These are phyloP conservation scores for Hyposoter didymator DNA, from an alignment of 2,888 invertebrate species.

Conservation along the genomic window DNA sequence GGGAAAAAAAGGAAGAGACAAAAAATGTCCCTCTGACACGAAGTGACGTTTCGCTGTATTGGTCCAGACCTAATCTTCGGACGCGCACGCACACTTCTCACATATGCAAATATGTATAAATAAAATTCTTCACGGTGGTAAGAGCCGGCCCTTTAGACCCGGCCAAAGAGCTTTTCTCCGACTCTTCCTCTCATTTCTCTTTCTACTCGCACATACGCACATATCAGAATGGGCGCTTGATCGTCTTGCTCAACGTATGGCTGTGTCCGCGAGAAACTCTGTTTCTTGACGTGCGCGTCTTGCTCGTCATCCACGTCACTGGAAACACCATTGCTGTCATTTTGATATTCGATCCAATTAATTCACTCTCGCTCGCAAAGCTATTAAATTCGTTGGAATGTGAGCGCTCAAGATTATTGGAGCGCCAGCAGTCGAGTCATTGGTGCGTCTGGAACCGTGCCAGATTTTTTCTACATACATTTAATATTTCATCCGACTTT, in stretches of 20 bases:
- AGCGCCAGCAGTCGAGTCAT: conserved; percentile 4
- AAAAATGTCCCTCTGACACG: conserved; percentile 47
- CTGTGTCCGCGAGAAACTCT: conserved; percentile 20
- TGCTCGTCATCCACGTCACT: conserved; percentile 26
- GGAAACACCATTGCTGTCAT: conserved; percentile 48
- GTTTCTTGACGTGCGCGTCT: conserved; percentile 34
- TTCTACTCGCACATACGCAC: neutral
- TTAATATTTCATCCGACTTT: neutral
- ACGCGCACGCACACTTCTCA: conserved; percentile 30
- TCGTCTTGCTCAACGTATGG: neutral
- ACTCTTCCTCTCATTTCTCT: conserved; percentile 8
- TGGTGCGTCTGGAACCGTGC: conserved; percentile 25
- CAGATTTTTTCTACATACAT: neutral
- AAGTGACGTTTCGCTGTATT: conserved; percentile 51
- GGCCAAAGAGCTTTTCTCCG: conserved; percentile 16
- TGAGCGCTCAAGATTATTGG: conserved; percentile 25
- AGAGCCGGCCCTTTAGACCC: conserved; percentile 13
- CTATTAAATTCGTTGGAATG: conserved; percentile 42
- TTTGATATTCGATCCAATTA: conserved; percentile 58
- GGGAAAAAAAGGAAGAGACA: conserved; percentile 42
- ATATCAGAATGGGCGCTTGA: neutral
- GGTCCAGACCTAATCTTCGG: conserved; percentile 59
- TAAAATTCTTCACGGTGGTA: neutral
- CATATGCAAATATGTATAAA: neutral
- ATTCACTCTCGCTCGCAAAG: conserved; percentile 48